Base-by-base conservation (phyloP, 2,797 vertebrate genomes). In the Anguilla marmorata region DNA sequence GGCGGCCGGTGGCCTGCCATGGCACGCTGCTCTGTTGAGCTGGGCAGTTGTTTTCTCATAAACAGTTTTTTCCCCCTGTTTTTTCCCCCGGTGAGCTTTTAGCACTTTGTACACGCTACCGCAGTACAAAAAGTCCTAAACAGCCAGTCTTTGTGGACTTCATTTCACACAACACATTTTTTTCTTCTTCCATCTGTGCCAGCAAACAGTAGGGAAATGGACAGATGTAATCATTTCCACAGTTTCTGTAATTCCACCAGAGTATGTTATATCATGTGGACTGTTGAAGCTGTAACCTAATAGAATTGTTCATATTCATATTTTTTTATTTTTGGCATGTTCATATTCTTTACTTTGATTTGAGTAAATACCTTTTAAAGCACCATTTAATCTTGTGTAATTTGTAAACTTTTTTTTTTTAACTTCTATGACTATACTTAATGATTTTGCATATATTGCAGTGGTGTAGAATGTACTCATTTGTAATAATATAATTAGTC, bases 131-230 rank as follows among this genome's bases (percentile, higher is more conserved):
- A 79, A 41, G 33, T 45, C 12, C 45, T 82, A 3, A 48, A 48
- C 45, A 48, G 41, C 50, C 24, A 50, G 21, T 82, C 79, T 50
- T 50, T 9, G 19, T 82, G 45, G 45, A 24, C 50, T 82, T 82
- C 50, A 82, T 82, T 82, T 82, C 79, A n/a, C 79, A 24, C 24
- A 33, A 37, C 72, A 76, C 72, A 21, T 45, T 82, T 82, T 82
- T 80, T 50, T n/a, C 30, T 16, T 3, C 63, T 60, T 85, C 63
- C 50, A 60, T 84, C 82, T 85, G 63, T 85, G 63, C 87, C 24
- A 58, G 82, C 69, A 33, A 88, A 56, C 52, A n/a, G 19, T n/a
- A n/a, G 50, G 4, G 21, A 37, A 86, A 63, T 86, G 24, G 14
- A 63, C 4, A 63, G 58, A 69, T 37, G 37, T 66, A 86, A 86